A percentile compares a stretch with the other conserved stretches of the same genome.
Conservation (phyloP, 1,140 invertebrate genomes). For the Macrobrachium nipponense region DNA sequence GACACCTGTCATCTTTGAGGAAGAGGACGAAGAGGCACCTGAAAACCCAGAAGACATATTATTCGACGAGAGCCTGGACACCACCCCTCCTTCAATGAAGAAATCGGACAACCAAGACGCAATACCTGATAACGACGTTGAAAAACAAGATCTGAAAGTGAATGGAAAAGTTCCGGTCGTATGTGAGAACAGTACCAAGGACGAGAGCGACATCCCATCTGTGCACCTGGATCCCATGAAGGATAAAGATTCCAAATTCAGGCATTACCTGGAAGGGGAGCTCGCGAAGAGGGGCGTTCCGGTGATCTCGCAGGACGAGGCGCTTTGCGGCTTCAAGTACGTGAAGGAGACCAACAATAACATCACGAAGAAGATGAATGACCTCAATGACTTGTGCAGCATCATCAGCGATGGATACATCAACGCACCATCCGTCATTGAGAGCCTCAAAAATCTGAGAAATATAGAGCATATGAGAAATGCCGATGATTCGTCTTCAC, state of each 20-base stretch:
- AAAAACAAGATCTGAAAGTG: neutral
- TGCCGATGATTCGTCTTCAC: neutral
- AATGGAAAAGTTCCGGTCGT: neutral
- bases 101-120: neutral
- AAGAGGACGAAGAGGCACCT: conserved; percentile 31
- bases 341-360: conserved; percentile 36
- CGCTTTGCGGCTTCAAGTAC: neutral
- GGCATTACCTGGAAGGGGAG: too few species aligned
- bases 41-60: neutral
- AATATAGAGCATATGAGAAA: conserved; percentile 31
- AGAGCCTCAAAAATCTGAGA: conserved; percentile 34
- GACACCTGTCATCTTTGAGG: conserved; percentile 41
- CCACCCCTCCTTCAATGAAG: neutral
- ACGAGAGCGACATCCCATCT: neutral
- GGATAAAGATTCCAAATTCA: neutral
- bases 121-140: neutral
- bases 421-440: conserved; percentile 3
- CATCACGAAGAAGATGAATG: neutral
- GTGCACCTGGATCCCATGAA: neutral
- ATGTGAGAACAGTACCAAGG: too few species aligned
- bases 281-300: too few species aligned
- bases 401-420: neutral
- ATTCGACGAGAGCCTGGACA: conserved; percentile 12
- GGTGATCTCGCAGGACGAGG: neutral
- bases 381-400: neutral